Evolutionary conservation across 2,888 invertebrate genomes (phyloP), one percentile per base, ranked within the genome.

Genomic region (Julus scandinavius): DNA sequence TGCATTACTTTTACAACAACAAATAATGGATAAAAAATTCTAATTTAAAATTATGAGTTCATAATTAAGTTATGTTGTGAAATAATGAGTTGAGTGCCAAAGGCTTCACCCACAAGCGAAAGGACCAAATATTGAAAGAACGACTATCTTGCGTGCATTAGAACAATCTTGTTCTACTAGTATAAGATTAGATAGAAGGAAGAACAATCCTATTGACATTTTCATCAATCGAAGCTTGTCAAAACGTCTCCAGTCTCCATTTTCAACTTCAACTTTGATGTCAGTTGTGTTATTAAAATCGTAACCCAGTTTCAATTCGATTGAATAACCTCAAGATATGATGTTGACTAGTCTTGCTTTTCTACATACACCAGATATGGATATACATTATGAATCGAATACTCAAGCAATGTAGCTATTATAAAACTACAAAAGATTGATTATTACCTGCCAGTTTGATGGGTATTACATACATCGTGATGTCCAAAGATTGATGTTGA

Each of bases 371-470:
- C 20, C 29, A 72, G 72, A 72, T 72, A 72, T 63, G n/a, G n/a
- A 63, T n/a, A 29, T 29, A 29, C 29, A 29, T n/a, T 20, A 63
- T 20, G n/a, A 9, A 72, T 72, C 72, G 29, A 72, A 29, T 72
- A 29, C 29, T 54, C 54, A 72, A 29, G 20, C 9, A 29, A 72
- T 72, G 72, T 9, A 5, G 2, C 29, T 72, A 72, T 72, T 29
- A 20, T 72, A 29, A 20, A 29, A 20, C 72, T 63, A 54, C 54
- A 54, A 13, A 7, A 20, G 29, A 20, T 7, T 72, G 72, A 72
- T 72, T 72, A 72, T 29, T 20, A 72, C 72, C 72, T 72, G 72
- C 11, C 72, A 72, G 20, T 72, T 29, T 72, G 72, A 29, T 63
- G 63, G 20, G 5, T 63, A 63, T 29, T 63, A 72, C 20, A 29